phyloP scores from a whole-genome alignment of 2,797 vertebrate genomes.

The Schizopygopsis malacanthus region DNA sequence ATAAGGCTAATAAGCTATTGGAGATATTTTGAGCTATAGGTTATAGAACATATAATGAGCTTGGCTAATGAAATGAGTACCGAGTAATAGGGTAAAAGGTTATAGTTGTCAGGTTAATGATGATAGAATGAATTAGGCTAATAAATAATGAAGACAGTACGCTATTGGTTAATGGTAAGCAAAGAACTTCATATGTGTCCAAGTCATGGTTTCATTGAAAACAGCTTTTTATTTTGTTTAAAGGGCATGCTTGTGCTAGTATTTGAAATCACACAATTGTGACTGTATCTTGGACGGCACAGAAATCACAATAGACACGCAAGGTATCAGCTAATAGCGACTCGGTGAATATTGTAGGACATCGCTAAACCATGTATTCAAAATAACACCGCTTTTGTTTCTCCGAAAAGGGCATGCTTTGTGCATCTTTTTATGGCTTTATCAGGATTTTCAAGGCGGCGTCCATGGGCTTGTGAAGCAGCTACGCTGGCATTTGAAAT shows the following conservation, averaged over 20 bases:
- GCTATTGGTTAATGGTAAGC: not conserved
- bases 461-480: not conserved
- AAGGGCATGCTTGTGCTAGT: not conserved
- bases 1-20: not conserved
- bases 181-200: not conserved
- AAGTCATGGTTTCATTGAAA: not conserved
- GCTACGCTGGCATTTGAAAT: slow-evolving; percentile 38
- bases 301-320: not conserved
- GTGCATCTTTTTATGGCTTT: slow-evolving; percentile 41
- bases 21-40: not conserved
- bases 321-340: not conserved
- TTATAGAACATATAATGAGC: not conserved
- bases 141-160: not conserved
- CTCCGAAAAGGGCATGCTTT: slow-evolving; percentile 33
- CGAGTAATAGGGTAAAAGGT: not conserved
- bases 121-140: not conserved
- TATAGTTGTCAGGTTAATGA: not conserved
- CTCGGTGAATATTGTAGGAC: not conserved
- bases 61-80: not conserved
- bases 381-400: not conserved
- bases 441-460: slow-evolving; percentile 26
- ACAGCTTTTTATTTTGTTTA: not conserved
- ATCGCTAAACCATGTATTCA: not conserved
- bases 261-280: not conserved
- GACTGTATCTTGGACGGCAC: not conserved